Base-by-base conservation (phyloP, 1,140 invertebrate species). In the Pachyrhynchus sulphureomaculatus region DNA sequence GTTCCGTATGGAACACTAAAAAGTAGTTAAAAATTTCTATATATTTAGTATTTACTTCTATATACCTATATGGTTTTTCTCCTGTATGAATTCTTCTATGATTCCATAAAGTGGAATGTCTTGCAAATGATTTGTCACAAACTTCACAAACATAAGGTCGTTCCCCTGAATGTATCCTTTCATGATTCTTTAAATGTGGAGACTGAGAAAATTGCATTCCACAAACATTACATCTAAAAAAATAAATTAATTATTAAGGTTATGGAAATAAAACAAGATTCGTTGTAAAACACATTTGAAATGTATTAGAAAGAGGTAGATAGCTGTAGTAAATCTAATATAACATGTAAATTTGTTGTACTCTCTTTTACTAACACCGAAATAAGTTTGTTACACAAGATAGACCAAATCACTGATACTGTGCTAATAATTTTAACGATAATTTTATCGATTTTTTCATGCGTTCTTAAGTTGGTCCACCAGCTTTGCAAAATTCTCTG, bases 81-180 rank as follows among this genome's bases (percentile, higher is more conserved):
- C 92, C 92, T 2, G 93, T 98, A 75, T 98, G 96, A 62, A 98
- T 97, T 55, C 95, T 85, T 37, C 93, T 83, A 75, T 97, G 95
- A 75, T 93, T 93, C 89, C 91, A 93, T 33, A 95, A 78, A 0
- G 90, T 95, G 21, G 88, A 92, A 77, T 89, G 91, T 70, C 87
- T 84, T 39, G 88, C 91, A 72, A 92, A 95, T 15, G 90, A 90
- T 79, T 95, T 94, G 67, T 92, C 89, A 73, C 93, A 96, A 8
- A 93, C 88, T 54, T 72, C 70, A 77, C 93, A 96, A 48, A 93
- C 90, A 78, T 94, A 95, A 0, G 92, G 92, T 63, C 92, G 83
- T 75, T 95, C 93, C 10, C 87, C 88, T 24, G 91, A 94, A 75
- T 96, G 93, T 54, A 93, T 94, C 69, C 92, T 82, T 72, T 95